Percentiles rank a stretch among this genome's conserved stretches.
phyloP scores from a whole-genome alignment of 2,888 invertebrate species.

The Ochropleura plecta region DNA sequence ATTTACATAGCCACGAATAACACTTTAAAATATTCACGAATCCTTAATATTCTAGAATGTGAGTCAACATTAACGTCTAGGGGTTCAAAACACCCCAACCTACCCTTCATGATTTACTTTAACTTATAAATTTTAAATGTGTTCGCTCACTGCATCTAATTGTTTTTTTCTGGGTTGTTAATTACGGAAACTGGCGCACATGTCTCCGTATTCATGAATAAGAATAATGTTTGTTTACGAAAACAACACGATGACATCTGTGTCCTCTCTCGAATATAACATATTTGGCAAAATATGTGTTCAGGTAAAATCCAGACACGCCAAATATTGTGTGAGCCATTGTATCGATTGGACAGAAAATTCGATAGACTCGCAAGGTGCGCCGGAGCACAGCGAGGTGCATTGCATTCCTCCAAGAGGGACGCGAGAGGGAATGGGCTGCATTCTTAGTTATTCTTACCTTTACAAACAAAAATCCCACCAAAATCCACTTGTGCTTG shows the following conservation, averaged over 20 bases:
- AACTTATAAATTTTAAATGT: constrained; percentile 38
- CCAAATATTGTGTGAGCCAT: constrained; percentile 47
- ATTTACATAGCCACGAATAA: constrained; percentile 42
- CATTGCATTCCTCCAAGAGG: constrained; percentile 88
- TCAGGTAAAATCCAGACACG: constrained; percentile 23
- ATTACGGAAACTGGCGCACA: constrained; percentile 51
- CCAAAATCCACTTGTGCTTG: constrained; percentile 66
- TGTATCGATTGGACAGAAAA: constrained; percentile 73
- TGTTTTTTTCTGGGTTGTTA: constrained; percentile 43
- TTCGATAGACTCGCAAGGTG: constrained; percentile 85
- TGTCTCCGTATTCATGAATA: constrained; percentile 53
- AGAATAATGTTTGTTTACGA: constrained; percentile 58
- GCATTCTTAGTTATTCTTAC: constrained; percentile 88
- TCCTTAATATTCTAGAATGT: constrained; percentile 39
- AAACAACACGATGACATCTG: constrained; percentile 57
- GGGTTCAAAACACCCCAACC: constrained; percentile 37
- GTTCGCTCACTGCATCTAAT: constrained; percentile 31
- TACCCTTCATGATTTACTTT: constrained; percentile 30
- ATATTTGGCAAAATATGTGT: not conserved
- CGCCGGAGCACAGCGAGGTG: constrained; percentile 84
- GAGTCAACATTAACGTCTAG: constrained; percentile 46
- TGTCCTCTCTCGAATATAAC: constrained; percentile 5
- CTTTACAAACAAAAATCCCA: constrained; percentile 75
- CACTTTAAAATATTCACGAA: constrained; percentile 50
- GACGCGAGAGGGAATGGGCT: constrained; percentile 86